Percentiles rank a stretch among this genome's conserved stretches.
Conservation (phyloP, 2,888 invertebrate genomes). For the Andrena dorsata region DNA sequence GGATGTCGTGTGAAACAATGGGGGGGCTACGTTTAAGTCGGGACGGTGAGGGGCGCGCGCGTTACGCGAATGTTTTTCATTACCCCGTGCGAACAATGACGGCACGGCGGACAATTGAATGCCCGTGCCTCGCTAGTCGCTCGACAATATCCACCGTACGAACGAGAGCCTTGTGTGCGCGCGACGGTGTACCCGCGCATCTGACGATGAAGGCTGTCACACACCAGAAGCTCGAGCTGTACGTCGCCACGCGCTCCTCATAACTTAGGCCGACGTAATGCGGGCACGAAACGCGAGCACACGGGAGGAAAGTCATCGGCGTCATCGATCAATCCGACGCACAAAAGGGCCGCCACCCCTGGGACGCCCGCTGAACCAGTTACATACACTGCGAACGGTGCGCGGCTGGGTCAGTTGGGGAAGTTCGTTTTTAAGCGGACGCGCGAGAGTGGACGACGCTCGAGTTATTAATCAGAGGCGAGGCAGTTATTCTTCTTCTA, state of each 20-base stretch:
- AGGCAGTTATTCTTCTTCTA: too few species aligned
- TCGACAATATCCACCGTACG: constrained; percentile 44
- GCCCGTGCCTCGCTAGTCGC: constrained; percentile 45
- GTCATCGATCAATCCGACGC: constrained; percentile 54
- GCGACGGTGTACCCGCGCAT: constrained; percentile 35
- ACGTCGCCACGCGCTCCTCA: constrained; percentile 35
- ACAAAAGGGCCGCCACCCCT: neutral
- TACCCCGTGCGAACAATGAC: constrained; percentile 10
- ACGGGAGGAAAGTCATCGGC: constrained; percentile 50
- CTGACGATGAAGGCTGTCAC: constrained; percentile 66
- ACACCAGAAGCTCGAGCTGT: constrained; percentile 43
- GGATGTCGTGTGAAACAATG: constrained; percentile 19
- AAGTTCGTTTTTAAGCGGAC: neutral
- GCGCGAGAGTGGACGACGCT: neutral
- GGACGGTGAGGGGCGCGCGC: neutral
- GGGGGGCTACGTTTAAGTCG: constrained; percentile 11
- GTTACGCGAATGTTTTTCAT: constrained; percentile 44
- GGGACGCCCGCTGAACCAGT: constrained; percentile 6
- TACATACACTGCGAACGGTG: neutral
- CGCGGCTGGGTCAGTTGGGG: neutral
- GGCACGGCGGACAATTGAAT: constrained; percentile 49
- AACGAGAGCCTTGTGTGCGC: constrained; percentile 30
- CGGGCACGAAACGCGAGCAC: constrained; percentile 34
- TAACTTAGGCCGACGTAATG: constrained; percentile 46
- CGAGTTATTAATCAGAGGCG: too few species aligned